Base-by-base conservation (phyloP, 2,113 vertebrate species). In the Xenus cinereus region DNA sequence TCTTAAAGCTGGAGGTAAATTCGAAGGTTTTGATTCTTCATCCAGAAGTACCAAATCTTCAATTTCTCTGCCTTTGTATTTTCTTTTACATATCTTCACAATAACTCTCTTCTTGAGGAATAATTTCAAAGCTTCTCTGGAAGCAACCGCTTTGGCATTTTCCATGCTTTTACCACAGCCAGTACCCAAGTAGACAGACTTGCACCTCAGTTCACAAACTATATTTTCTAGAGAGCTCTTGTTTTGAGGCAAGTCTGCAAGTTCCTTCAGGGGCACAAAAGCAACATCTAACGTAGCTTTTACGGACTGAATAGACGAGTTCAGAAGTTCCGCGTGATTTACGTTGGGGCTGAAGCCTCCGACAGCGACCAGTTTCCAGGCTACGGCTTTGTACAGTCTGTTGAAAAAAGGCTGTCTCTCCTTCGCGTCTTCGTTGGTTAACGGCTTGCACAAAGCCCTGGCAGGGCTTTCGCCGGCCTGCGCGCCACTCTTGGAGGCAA, bases 351-450 rank as follows among this genome's bases (percentile, higher is more conserved):
- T 99, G 73, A 99, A 99, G 66, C 99, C 99, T 45, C 99, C 99
- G 4, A 98, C 99, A 22, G 99, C 99, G 71, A 99, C 99, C 94
- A 99, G 93, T 96, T 99, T 99, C 99, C 99, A 99, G 0, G 99
- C 99, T 89, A 99, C 99, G 0, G 99, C 98, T 97, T 99, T 99
- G 97, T 99, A 99, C 9, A 99, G 98, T 96, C 99, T 99, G 91
- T 99, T 99, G 96, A 99, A 99, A 97, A 99, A 99, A 72, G 99
- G 98, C 1, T 99, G 99, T 78, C 99, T 99, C 87, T 99, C 98
- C 39, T 99, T 98, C 4, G 99, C 97, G 43, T 98, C 98, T 94
- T 98, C 98, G 1, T 80, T 97, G 63, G 98, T 98, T 68, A 98
- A 93, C 0, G 96, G 96, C 84, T 98, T 98, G 85, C 97, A 95